Evolutionary conservation across 1,140 invertebrate species (phyloP).

Genomic region (Scaptodrosophila lebanonensis): DNA sequence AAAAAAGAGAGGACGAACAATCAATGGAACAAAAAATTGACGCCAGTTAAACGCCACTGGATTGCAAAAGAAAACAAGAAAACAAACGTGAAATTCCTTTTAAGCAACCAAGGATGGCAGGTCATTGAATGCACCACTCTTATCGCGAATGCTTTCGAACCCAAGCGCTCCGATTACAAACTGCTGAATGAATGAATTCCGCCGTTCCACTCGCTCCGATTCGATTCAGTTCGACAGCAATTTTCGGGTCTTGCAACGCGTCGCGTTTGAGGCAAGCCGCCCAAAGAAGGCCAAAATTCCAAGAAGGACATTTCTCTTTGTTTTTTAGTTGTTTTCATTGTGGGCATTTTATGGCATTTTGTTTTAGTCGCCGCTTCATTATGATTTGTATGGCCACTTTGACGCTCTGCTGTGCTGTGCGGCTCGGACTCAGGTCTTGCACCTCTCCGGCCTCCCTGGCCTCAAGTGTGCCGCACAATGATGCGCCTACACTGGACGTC

Average conservation of each 20-base stretch:
- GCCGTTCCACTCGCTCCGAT: constrained; percentile 27
- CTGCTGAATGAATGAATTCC: constrained; percentile 74
- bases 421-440: not conserved
- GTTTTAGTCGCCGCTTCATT: constrained; percentile 72
- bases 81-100: constrained; percentile 41
- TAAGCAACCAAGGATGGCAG: constrained; percentile 25
- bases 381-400: constrained; percentile 74
- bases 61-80: constrained; percentile 21
- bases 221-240: constrained; percentile 22
- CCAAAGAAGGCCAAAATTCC: constrained; percentile 51
- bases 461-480: too few relatives aligned
- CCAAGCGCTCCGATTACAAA: constrained; percentile 49
- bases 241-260: constrained; percentile 4
- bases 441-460: constrained; percentile 10
- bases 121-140: constrained; percentile 39
- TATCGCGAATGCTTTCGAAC: constrained; percentile 17
- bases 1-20: constrained; percentile 40
- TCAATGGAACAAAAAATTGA: constrained; percentile 16
- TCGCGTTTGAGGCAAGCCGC: constrained; percentile 51
- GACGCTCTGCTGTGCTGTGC: constrained; percentile 27
- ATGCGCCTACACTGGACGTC: too few relatives aligned
- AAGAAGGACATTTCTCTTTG: constrained; percentile 55
- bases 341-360: constrained; percentile 71
- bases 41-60: constrained; percentile 64
- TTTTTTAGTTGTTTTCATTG: constrained; percentile 60